Evolutionary conservation across 2,113 vertebrate genomes (phyloP), one percentile per base, ranked within the genome.

Genomic region (Prionailurus viverrinus): DNA sequence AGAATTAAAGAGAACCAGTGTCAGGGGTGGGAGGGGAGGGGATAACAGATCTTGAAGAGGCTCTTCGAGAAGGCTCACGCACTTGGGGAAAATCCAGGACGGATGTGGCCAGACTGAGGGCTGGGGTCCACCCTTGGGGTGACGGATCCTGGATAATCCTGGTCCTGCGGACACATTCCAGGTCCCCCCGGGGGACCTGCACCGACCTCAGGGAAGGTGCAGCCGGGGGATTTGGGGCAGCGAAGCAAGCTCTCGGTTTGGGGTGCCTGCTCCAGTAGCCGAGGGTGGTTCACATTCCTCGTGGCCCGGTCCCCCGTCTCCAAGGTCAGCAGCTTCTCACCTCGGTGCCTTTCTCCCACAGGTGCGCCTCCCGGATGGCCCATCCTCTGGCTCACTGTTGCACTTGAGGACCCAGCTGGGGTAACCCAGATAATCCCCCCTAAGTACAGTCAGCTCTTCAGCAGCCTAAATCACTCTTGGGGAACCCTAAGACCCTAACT

Each of bases 201-300:
- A 3, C 48, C 23, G 36, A 8, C 15, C 16, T 14, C 23, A 36
- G 41, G 41, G 58, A 36, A 51, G 6, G 9, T 21, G 33, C 7
- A 9, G 48, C 8, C 39, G 61, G 41, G 76, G 76, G 23, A 27
- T n/a, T 10, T 3, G 58, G 61, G 33, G 21, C 25, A 7, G 23
- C 33, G 33, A 27, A 45, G 53, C 3, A 3, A 13, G 14, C 73
- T 90, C 55, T 78, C 3, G 9, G n/a, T 4, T 14, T 18, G 11
- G 33, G 33, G 45, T 53, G 33, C 12, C 89, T 68, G 48, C 89
- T 21, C 78, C 33, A 23, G 61, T 33, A 36, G 19, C 16, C 1
- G 4, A 14, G 10, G 1, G 0, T 6, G 11, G 10, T 10, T 53
- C 74, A 1, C 16, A 10, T 15, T 31, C 33, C 16, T 48, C 2